These are phyloP conservation scores for Phalacrocorax carbo DNA, from an alignment of 2,113 vertebrate species.

Conservation along the genomic window DNA sequence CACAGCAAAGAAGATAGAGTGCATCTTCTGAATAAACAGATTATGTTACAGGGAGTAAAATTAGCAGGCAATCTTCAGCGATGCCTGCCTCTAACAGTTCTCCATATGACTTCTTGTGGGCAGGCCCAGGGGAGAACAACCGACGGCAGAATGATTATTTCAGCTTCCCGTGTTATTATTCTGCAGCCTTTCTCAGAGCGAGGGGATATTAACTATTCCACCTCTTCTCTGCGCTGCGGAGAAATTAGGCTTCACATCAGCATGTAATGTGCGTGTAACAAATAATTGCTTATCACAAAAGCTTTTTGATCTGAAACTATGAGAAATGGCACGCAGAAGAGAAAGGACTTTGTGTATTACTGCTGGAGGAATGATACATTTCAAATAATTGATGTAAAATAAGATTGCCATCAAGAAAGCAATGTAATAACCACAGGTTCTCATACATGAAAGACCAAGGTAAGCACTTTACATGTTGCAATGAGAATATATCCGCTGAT, in stretches of 20 bases:
- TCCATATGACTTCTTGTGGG: slow-evolving; percentile 36
- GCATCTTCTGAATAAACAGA: slow-evolving; percentile 42
- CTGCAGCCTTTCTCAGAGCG: not conserved
- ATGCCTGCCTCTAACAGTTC: not conserved
- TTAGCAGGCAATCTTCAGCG: slow-evolving; percentile 8
- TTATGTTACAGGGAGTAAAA: not conserved
- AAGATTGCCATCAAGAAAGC: not conserved
- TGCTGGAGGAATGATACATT: not conserved
- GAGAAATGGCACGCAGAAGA: not conserved
- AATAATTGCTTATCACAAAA: slow-evolving; percentile 46
- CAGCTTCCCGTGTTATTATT: not conserved
- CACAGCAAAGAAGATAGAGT: slow-evolving; percentile 25
- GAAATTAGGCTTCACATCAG: not conserved
- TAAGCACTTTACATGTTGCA: not conserved
- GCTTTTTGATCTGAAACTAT: not conserved
- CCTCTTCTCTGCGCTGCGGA: not conserved
- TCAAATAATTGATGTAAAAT: not conserved
- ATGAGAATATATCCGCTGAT: not conserved
- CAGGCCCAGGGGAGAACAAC: slow-evolving; percentile 44
- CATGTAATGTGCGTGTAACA: not conserved
- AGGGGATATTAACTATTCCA: not conserved
- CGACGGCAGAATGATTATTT: slow-evolving; percentile 60
- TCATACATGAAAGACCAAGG: not conserved
- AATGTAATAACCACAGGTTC: not conserved
- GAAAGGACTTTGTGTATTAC: not conserved